Base-by-base conservation (phyloP, 2,797 vertebrate species). In the Rhadinocentrus ornatus region DNA sequence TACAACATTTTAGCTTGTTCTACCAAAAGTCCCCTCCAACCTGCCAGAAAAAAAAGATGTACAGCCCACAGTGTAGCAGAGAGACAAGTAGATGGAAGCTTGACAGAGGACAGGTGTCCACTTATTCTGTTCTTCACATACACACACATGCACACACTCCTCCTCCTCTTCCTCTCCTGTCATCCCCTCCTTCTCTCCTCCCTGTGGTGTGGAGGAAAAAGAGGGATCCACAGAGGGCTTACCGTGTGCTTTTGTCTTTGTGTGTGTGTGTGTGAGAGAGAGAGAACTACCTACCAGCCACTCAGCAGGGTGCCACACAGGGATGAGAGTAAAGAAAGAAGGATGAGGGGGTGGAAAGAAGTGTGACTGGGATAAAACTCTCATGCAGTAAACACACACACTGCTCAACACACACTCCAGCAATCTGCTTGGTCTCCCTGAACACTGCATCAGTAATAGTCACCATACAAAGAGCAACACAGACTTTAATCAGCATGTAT, bases 81-180 rank as follows among this genome's bases (percentile, higher is more conserved):
- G 75, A 86, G 83, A 29, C 27, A 29, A 7, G 66, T 76, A 76
- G 82, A 87, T 10, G 6, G 62, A 66, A 72, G 57, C 66, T 73
- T 89, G 89, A 90, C 86, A 87, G 81, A 76, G 79, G 87, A 90
- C 89, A 93, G 88, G 86, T 86, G 88, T 85, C 87, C 89, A 80
- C 69, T 78, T 75, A 61, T 82, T 81, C 74, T 85, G 56, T 69
- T 87, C 70, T 80, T 70, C 58, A 55, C 55, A 63, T 8, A 22
- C 67, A 60, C 46, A 27, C 24, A 29, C 26, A 18, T 26, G n/a
- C 41, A 56, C 50, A 48, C 59, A 31, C 46, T 31, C 63, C 48
- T 41, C 22, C 59, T 39, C 62, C 37, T 69, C 66, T 59, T 69
- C 78, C 37, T 79, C 44, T 66, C 70, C 62, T 80, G 73, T 77